Conservation (phyloP, 2,797 vertebrate genomes). For the Bradypodion ventrale region DNA sequence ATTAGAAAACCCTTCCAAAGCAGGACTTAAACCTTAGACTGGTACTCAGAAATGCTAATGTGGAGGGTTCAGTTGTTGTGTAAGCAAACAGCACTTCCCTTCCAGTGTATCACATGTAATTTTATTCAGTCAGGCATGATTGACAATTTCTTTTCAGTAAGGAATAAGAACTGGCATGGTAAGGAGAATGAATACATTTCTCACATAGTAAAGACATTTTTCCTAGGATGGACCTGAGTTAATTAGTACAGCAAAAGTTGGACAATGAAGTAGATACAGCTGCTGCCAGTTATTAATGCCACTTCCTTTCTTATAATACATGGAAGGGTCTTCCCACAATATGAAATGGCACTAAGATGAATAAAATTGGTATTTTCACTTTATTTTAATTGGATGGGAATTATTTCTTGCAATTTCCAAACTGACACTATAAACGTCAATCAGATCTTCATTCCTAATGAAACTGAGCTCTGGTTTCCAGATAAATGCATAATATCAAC, state of each 20-base stretch:
- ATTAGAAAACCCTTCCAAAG: conserved; percentile 14
- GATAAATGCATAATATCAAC: neutral
- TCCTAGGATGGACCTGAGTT: conserved; percentile 59
- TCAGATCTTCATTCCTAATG: conserved; percentile 52
- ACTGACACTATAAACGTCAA: conserved; percentile 50
- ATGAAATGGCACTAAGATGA: neutral
- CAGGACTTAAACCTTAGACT: conserved; percentile 6
- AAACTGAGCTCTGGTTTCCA: conserved; percentile 51
- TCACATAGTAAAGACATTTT: conserved; percentile 42
- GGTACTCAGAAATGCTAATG: conserved; percentile 1
- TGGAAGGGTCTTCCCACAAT: conserved; percentile 6
- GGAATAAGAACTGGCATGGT: conserved; percentile 49
- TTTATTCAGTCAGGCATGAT: conserved; percentile 68
- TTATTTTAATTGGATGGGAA: conserved; percentile 50
- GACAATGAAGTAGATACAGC: conserved; percentile 48
- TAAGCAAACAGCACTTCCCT: conserved; percentile 34
- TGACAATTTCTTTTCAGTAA: conserved; percentile 66
- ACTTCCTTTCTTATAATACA: conserved; percentile 56
- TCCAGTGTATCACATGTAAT: conserved; percentile 56
- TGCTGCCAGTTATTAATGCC: conserved; percentile 27
- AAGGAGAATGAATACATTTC: conserved; percentile 61
- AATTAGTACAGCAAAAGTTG: conserved; percentile 51
- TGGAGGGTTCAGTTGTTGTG: conserved; percentile 26
- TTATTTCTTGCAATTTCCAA: conserved; percentile 41
- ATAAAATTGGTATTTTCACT: conserved; percentile 28